A percentile compares a stretch with the other conserved stretches of the same genome.
phyloP scores from a whole-genome alignment of 2,888 invertebrate species.

The Listrodromus nycthemerus region DNA sequence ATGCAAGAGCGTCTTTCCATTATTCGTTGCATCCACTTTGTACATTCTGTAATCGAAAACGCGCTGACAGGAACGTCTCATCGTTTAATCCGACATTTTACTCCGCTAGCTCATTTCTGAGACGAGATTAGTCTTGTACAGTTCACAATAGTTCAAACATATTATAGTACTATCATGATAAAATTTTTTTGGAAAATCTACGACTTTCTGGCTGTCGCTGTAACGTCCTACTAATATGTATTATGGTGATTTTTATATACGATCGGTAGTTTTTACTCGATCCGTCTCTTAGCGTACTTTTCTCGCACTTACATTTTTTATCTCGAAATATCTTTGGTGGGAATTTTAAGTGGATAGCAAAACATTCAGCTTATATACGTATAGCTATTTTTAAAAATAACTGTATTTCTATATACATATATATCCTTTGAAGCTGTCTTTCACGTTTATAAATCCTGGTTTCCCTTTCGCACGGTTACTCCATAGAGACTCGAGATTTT shows the following conservation, averaged over 20 bases:
- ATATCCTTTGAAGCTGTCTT: neutral
- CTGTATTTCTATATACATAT: neutral
- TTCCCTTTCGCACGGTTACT: slow-evolving; percentile 1
- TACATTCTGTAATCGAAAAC: slow-evolving; percentile 42
- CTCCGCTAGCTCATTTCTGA: neutral
- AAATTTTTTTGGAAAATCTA: too few species aligned
- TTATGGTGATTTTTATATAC: too few species aligned
- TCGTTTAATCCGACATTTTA: slow-evolving; percentile 7
- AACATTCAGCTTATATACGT: neutral
- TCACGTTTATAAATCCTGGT: slow-evolving; percentile 1
- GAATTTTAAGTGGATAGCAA: neutral
- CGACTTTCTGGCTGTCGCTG: too few species aligned
- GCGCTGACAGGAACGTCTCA: neutral
- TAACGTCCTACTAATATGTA: too few species aligned
- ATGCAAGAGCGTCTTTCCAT: neutral
- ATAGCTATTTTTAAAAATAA: neutral
- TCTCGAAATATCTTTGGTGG: neutral
- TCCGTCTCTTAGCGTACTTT: too few species aligned
- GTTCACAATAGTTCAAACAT: too few species aligned
- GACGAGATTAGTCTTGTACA: neutral
- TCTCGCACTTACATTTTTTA: neutral
- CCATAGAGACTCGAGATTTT: slow-evolving; percentile 34
- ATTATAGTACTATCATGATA: too few species aligned
- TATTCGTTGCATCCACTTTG: neutral
- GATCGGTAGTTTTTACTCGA: too few species aligned